A percentile compares a stretch with the other conserved stretches of the same genome.
Conservation (phyloP, 1,140 invertebrate species). For the Polypedilum pembai region DNA sequence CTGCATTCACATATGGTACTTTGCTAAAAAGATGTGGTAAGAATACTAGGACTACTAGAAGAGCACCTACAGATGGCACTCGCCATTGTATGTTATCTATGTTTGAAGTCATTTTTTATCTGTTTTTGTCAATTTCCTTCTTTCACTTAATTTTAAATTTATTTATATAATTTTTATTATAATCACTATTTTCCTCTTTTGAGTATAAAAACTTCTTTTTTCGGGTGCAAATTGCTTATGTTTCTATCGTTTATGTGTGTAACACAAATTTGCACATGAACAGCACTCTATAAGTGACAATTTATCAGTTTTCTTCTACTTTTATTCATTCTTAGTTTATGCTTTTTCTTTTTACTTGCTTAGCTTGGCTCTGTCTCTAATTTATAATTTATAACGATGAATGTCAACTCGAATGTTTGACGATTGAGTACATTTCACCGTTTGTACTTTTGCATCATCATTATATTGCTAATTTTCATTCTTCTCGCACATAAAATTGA, state of each 20-base stretch:
- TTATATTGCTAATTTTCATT: background rate
- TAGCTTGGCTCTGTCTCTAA: background rate
- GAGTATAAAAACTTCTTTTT: background rate
- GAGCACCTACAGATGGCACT: slow-evolving; percentile 24
- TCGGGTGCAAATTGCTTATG: background rate
- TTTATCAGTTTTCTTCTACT: background rate
- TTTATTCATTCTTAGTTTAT: background rate
- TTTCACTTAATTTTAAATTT: background rate
- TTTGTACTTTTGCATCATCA: background rate
- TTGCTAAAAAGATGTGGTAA: slow-evolving; percentile 24
- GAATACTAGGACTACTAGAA: slow-evolving; percentile 16
- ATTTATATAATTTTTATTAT: background rate
- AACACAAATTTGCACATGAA: background rate
- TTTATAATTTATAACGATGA: background rate
- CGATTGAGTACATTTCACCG: slow-evolving; percentile 5
- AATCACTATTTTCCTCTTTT: slow-evolving; percentile 3
- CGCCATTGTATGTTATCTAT: slow-evolving; percentile 24
- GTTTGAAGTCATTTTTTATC: background rate
- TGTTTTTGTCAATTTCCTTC: background rate
- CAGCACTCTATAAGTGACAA: background rate
- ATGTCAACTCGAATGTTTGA: background rate
- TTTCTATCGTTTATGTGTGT: background rate
- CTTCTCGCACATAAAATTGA: background rate
- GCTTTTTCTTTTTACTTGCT: background rate
- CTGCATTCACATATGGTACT: slow-evolving; percentile 24